phyloP scores from a whole-genome alignment of 2,797 vertebrate species.

The Aulostomus chinensis region DNA sequence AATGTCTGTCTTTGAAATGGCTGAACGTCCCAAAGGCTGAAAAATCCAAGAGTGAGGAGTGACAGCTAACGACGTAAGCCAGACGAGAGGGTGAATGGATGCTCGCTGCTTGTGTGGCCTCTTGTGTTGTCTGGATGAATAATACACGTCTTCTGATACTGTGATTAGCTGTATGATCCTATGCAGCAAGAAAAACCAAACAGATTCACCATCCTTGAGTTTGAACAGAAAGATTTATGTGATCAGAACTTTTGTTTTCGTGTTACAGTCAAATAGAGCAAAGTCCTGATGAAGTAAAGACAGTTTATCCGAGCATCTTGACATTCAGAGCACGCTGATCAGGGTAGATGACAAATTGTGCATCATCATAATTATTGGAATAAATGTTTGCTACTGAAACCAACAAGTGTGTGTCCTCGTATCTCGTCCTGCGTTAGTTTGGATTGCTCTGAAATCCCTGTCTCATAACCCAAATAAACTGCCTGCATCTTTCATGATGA shows the following conservation, averaged over 20 bases:
- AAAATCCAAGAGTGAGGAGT: too few relatives aligned
- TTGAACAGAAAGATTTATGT: neutral
- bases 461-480: too few relatives aligned
- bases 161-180: slow-evolving; percentile 55
- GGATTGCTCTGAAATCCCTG: neutral
- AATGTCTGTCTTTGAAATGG: neutral
- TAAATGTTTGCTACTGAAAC: slow-evolving; percentile 78
- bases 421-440: slow-evolving; percentile 1
- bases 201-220: neutral
- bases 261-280: slow-evolving; percentile 11
- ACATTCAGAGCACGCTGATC: slow-evolving; percentile 41
- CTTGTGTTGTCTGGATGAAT: slow-evolving; percentile 56
- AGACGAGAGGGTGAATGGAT: slow-evolving; percentile 50
- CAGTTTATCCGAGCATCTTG: neutral
- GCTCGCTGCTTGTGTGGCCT: slow-evolving; percentile 64
- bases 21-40: too few relatives aligned
- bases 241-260: slow-evolving; percentile 6
- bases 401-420: slow-evolving; percentile 24
- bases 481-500: too few relatives aligned
- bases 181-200: slow-evolving; percentile 41
- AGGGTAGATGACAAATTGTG: slow-evolving; percentile 51
- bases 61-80: slow-evolving; percentile 37
- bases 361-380: slow-evolving; percentile 68
- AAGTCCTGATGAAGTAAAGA: slow-evolving; percentile 8
- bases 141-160: slow-evolving; percentile 56